Conservation (phyloP, 2,888 invertebrate species). For the Sinotaia quadrata region DNA sequence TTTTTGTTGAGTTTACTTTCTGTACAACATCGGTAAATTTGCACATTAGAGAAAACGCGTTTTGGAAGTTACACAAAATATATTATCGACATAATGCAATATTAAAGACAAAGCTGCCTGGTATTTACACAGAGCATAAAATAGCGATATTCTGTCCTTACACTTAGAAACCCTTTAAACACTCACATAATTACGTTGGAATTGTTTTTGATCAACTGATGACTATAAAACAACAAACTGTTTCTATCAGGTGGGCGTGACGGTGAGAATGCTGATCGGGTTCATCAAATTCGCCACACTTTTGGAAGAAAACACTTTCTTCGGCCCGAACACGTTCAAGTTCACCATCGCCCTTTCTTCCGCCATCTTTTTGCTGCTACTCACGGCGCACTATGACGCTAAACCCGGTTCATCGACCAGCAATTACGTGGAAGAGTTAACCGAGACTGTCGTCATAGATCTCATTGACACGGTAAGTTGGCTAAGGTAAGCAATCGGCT, state of each 20-base stretch:
- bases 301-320: constrained; percentile 65
- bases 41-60: too few relatives aligned
- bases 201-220: too few relatives aligned
- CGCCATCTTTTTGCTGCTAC: constrained; percentile 75
- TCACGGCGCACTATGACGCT: constrained; percentile 76
- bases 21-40: too few relatives aligned
- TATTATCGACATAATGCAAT: too few relatives aligned
- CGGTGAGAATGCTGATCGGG: constrained; percentile 74
- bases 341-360: constrained; percentile 72
- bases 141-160: too few relatives aligned
- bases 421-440: constrained; percentile 74
- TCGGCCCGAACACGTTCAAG: constrained; percentile 71
- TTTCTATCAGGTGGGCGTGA: background rate
- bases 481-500: background rate
- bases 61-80: too few relatives aligned
- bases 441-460: constrained; percentile 75
- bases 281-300: constrained; percentile 69
- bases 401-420: constrained; percentile 73
- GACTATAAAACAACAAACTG: too few relatives aligned
- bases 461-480: constrained; percentile 75
- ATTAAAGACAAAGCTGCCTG: too few relatives aligned
- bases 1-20: too few relatives aligned
- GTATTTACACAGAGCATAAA: too few relatives aligned
- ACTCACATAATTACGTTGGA: too few relatives aligned
- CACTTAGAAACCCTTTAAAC: too few relatives aligned